phyloP scores from a whole-genome alignment of 2,888 invertebrate species.

The Cheilosia pagana region DNA sequence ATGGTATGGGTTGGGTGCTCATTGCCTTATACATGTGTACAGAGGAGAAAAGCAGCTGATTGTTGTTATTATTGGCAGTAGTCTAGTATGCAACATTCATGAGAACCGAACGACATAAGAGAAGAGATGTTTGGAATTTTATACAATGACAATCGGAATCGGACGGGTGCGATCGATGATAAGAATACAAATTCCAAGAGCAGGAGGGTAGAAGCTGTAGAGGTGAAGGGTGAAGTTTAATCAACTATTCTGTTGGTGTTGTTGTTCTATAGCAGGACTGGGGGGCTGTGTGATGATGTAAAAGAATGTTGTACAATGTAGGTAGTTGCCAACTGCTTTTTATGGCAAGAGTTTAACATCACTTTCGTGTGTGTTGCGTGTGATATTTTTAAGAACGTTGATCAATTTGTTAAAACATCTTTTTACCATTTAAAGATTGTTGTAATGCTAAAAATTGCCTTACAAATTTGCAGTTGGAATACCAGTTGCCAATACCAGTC shows the following conservation, averaged over 20 bases:
- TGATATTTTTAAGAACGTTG: too few species aligned
- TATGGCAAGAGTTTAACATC: neutral
- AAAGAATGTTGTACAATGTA: conserved; percentile 24
- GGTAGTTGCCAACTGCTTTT: conserved; percentile 27
- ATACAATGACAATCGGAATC: conserved; percentile 24
- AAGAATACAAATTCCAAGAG: conserved; percentile 19
- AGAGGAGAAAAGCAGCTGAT: conserved; percentile 58
- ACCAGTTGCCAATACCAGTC: too few species aligned
- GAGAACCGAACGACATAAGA: neutral
- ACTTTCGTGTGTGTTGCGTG: neutral
- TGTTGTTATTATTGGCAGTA: conserved; percentile 50
- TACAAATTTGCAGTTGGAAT: too few species aligned
- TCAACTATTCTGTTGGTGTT: conserved; percentile 1
- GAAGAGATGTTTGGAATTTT: conserved; percentile 30
- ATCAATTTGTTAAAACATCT: too few species aligned
- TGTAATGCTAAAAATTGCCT: too few species aligned
- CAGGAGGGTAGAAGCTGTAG: neutral
- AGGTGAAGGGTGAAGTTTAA: conserved; percentile 6
- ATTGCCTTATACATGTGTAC: conserved; percentile 54
- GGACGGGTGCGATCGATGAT: conserved; percentile 32
- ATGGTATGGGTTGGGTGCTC: too few species aligned
- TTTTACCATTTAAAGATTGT: too few species aligned
- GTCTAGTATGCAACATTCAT: conserved; percentile 42
- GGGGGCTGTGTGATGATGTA: neutral
- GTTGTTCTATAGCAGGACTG: neutral